A percentile compares a stretch with the other conserved stretches of the same genome.
Conservation (phyloP, 2,113 vertebrate genomes). For the Lampris incognitus region DNA sequence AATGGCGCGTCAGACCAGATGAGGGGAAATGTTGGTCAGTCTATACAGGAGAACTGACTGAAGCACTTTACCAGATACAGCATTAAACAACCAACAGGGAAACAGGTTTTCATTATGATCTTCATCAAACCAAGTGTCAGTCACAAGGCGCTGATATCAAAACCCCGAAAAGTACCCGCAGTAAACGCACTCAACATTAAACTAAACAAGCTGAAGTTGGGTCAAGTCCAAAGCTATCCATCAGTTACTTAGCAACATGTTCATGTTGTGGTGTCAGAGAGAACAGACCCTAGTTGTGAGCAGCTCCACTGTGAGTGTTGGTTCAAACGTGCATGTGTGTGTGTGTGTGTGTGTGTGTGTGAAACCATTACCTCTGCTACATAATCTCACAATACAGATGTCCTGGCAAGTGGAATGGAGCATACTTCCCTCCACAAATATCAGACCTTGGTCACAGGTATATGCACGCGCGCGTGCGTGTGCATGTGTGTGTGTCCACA, state of each 20-base stretch:
- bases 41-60: too few relatives aligned
- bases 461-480: neutral
- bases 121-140: neutral
- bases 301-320: conserved; percentile 9
- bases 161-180: neutral
- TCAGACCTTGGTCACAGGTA: conserved; percentile 16
- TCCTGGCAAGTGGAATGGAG: conserved; percentile 72
- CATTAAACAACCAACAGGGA: too few relatives aligned
- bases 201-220: conserved; percentile 9
- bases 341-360: neutral
- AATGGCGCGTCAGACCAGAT: too few relatives aligned
- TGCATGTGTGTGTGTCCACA: conserved; percentile 1
- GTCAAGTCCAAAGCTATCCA: conserved; percentile 46
- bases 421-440: conserved; percentile 63
- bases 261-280: conserved; percentile 32
- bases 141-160: conserved; percentile 5
- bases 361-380: conserved; percentile 37
- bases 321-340: too few relatives aligned
- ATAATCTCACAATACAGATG: conserved; percentile 25
- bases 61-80: too few relatives aligned
- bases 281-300: conserved; percentile 18
- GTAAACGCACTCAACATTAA: neutral
- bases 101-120: too few relatives aligned
- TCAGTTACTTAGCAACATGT: conserved; percentile 71
- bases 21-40: neutral